Percentiles rank a stretch among this genome's conserved stretches.
Conservation (phyloP, 2,797 vertebrate genomes). For the Miichthys miiuy region DNA sequence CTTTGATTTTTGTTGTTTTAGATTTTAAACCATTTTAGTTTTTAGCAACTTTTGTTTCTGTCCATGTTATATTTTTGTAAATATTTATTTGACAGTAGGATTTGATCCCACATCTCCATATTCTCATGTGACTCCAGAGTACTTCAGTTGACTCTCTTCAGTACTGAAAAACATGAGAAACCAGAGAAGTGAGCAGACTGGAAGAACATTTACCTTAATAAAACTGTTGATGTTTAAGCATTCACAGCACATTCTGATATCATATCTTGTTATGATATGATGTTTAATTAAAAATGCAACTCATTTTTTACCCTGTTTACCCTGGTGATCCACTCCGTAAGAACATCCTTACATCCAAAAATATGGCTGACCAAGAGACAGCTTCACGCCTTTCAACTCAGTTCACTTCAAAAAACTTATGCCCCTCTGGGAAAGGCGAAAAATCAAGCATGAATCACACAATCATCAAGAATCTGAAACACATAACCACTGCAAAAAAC, state of each 20-base stretch:
- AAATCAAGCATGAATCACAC: not conserved
- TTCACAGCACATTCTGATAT: constrained; percentile 19
- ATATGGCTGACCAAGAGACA: constrained; percentile 1
- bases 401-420: not conserved
- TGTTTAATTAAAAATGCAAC: constrained; percentile 28
- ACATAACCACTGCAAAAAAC: not conserved
- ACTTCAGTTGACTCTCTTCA: constrained; percentile 15
- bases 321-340: constrained; percentile 15
- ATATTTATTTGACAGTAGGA: not conserved
- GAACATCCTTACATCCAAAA: constrained; percentile 13
- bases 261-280: constrained; percentile 31
- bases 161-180: constrained; percentile 18
- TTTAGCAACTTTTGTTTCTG: not conserved
- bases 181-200: not conserved
- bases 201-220: constrained; percentile 1
- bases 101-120: constrained; percentile 10
- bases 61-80: constrained; percentile 8
- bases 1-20: not conserved
- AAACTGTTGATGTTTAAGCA: constrained; percentile 14
- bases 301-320: constrained; percentile 17
- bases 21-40: not conserved
- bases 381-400: constrained; percentile 2
- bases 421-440: constrained; percentile 8
- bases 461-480: constrained; percentile 1
- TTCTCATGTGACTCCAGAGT: constrained; percentile 6